Conservation (phyloP, 2,888 invertebrate species). For the Thymelicus acteon region DNA sequence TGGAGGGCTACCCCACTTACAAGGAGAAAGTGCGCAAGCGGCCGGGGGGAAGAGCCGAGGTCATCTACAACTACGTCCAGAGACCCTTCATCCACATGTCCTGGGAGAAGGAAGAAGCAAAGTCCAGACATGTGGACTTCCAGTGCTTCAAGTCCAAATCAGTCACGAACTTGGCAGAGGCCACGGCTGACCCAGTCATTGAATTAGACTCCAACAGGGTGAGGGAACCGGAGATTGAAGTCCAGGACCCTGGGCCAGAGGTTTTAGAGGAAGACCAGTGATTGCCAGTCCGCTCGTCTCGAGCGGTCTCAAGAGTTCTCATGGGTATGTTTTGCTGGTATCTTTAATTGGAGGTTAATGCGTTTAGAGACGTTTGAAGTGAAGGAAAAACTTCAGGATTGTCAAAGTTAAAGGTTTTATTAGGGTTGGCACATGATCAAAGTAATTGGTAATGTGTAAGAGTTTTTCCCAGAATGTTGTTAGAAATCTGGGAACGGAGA, state of each 20-base stretch:
- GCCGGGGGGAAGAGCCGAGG: conserved; percentile 96
- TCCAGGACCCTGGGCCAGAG: conserved; percentile 48
- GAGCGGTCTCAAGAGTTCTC: conserved; percentile 50
- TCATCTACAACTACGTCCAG: conserved; percentile 99
- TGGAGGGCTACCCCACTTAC: conserved; percentile 99
- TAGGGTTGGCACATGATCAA: no score
- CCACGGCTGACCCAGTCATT: conserved; percentile 94
- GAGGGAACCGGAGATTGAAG: conserved; percentile 61
- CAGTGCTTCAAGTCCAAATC: conserved; percentile 99
- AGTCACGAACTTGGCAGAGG: conserved; percentile 97
- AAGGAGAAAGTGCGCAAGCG: conserved; percentile 99
- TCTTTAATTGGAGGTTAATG: not conserved
- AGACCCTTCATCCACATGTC: conserved; percentile 99
- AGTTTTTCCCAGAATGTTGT: no score
- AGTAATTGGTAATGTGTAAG: no score
- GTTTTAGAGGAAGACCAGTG: conserved; percentile 56
- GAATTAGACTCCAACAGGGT: conserved; percentile 84
- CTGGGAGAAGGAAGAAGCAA: conserved; percentile 99
- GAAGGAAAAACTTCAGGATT: not conserved
- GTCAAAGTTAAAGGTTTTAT: no score
- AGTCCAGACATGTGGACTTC: conserved; percentile 99
- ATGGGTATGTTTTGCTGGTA: conserved; percentile 57
- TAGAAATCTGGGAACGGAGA: no score
- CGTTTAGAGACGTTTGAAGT: not conserved
- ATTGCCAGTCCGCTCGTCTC: conserved; percentile 50